Evolutionary conservation across 2,888 invertebrate species (phyloP).

Genomic region (Drosophila antonietae): DNA sequence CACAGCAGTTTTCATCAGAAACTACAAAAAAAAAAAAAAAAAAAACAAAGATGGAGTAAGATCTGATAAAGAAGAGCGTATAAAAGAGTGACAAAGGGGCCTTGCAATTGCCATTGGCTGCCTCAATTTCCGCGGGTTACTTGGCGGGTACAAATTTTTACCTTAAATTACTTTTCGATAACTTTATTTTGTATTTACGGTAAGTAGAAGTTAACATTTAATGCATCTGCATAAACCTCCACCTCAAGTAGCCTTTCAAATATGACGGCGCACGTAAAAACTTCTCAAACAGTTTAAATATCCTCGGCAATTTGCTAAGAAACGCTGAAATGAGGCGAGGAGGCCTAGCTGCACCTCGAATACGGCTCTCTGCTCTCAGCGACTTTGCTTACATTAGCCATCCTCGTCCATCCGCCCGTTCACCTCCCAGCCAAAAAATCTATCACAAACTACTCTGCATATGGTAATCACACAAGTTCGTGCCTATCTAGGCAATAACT

Average conservation of each 20-base stretch:
- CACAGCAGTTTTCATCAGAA: constrained; percentile 30
- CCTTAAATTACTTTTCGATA: constrained; percentile 78
- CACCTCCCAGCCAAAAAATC: background rate
- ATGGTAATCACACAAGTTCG: constrained; percentile 42
- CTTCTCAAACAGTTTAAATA: constrained; percentile 62
- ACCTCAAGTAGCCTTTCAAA: constrained; percentile 74
- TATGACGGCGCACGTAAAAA: constrained; percentile 74
- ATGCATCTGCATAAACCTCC: constrained; percentile 74
- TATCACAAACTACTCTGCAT: constrained; percentile 45
- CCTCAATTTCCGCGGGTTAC: constrained; percentile 70
- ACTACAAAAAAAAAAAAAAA: background rate
- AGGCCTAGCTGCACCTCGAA: constrained; percentile 29
- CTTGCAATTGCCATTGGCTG: constrained; percentile 67
- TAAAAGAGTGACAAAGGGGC: constrained; percentile 1
- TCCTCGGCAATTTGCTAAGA: constrained; percentile 70
- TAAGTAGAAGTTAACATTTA: constrained; percentile 78
- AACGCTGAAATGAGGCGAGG: constrained; percentile 43
- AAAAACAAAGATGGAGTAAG: background rate
- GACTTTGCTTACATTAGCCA: constrained; percentile 53
- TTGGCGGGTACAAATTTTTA: constrained; percentile 69
- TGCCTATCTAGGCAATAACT: constrained; percentile 19
- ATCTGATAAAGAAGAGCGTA: background rate
- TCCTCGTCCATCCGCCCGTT: constrained; percentile 10
- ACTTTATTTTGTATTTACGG: constrained; percentile 78
- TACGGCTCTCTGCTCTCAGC: constrained; percentile 15